Base-by-base conservation (phyloP, 2,888 invertebrate genomes). In the Linhomoeus sp. region DNA sequence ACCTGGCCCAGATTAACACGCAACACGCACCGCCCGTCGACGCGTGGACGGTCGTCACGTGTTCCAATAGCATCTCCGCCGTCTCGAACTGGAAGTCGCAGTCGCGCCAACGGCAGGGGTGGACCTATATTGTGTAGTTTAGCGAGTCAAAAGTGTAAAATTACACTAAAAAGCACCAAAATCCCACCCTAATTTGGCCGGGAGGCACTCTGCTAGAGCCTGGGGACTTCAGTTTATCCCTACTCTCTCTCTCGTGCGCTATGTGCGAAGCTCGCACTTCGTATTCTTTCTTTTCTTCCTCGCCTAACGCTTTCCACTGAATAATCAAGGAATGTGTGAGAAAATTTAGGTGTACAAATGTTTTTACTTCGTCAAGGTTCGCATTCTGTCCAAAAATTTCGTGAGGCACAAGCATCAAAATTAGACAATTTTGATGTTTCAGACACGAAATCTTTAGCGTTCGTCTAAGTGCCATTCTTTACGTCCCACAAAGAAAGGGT, bases 71-170 rank as follows among this genome's bases (percentile, higher is more conserved):
- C 64, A 88, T 88, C 0, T 76, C 67, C 46, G 81, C 72, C 55
- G 86, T 85, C 61, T 90, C 90, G 62, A 87, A 90, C 68, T 88
- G 87, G 65, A 73, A 82, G 67, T 90, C 87, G 65, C 90, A 90
- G 45, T 76, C 79, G 60, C 83, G 83, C 88, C 88, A 90, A 29
- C 77, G 73, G 58, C 87, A 87, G 62, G 86, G 85, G 64, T 75
- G 86, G 1, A 84, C 77, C 51, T 56, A n/a, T n/a, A n/a, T n/a
- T n/a, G n/a, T n/a, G n/a, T n/a, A n/a, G n/a, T n/a, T n/a, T n/a
- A n/a, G n/a, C n/a, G n/a, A n/a, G n/a, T n/a, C n/a, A n/a, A n/a
- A n/a, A n/a, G n/a, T n/a, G n/a, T n/a, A n/a, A n/a, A n/a, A n/a
- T n/a, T n/a, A n/a, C n/a, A n/a, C n/a, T n/a, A n/a, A n/a, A n/a